Evolutionary conservation across 1,140 invertebrate genomes (phyloP).

Genomic region (Teleogryllus occipitalis): DNA sequence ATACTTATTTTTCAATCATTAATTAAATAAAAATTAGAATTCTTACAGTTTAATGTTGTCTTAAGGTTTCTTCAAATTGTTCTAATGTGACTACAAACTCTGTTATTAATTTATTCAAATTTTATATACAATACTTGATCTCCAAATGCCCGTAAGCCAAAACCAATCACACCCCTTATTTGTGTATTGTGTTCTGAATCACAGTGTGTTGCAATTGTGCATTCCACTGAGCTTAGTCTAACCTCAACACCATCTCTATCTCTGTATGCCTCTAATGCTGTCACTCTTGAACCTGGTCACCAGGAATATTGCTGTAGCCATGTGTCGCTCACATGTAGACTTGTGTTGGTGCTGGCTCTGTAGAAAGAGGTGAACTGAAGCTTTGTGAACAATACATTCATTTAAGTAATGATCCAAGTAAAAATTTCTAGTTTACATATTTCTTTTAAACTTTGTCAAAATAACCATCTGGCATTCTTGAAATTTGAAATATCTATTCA

Average conservation of each 20-base stretch:
- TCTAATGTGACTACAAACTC: no score
- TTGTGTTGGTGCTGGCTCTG: constrained; percentile 3
- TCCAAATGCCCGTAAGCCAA: no score
- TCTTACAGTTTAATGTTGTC: no score
- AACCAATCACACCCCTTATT: neutral
- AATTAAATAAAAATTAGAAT: no score
- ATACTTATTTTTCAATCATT: no score
- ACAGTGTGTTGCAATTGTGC: neutral
- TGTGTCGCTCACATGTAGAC: neutral
- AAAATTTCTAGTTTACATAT: neutral
- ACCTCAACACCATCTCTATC: neutral
- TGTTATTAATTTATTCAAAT: no score
- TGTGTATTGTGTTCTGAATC: constrained; percentile 4
- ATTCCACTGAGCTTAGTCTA: constrained; percentile 1
- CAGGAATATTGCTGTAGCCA: neutral
- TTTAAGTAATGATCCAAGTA: neutral
- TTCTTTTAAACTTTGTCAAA: neutral
- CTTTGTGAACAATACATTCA: neutral
- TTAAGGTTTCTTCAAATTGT: no score
- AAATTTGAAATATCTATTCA: neutral
- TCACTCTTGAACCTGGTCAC: neutral
- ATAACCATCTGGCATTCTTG: neutral
- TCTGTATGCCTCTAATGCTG: neutral
- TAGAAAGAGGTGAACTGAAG: neutral
- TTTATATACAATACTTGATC: no score